Percentiles rank a stretch among this genome's conserved stretches.
phyloP scores from a whole-genome alignment of 2,888 invertebrate genomes.

The Harmothoe impar region DNA sequence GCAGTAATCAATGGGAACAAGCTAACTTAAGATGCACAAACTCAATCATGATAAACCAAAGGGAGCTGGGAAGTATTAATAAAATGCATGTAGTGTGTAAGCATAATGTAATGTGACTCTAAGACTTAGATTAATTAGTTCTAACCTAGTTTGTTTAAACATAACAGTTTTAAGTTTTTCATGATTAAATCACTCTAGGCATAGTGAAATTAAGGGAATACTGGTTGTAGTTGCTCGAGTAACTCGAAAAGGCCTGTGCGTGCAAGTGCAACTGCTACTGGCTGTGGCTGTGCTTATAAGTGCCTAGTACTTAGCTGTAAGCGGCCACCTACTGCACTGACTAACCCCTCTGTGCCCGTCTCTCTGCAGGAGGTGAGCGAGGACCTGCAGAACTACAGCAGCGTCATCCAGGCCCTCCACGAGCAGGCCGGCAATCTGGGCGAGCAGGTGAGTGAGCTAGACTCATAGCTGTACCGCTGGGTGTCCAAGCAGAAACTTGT shows the following conservation, averaged over 20 bases:
- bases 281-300: conserved; percentile 44
- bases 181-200: background rate
- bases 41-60: background rate
- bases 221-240: conserved; percentile 42
- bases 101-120: background rate
- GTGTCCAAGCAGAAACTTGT: no score
- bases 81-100: conserved; percentile 20
- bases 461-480: no score
- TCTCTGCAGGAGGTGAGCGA: conserved; percentile 91
- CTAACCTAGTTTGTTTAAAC: background rate
- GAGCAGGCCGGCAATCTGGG: conserved; percentile 93
- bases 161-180: background rate
- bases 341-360: background rate
- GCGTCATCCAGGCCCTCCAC: conserved; percentile 95
- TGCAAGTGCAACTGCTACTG: conserved; percentile 7
- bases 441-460: conserved; percentile 87
- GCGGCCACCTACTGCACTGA: background rate
- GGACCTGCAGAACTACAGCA: conserved; percentile 96
- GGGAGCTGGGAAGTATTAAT: background rate
- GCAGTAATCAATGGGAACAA: background rate
- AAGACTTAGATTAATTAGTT: conserved; percentile 8
- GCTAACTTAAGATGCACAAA: conserved; percentile 8
- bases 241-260: conserved; percentile 9
- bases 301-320: background rate
- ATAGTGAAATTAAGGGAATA: conserved; percentile 42